A percentile compares a stretch with the other conserved stretches of the same genome.
Evolutionary conservation across 2,888 invertebrate species (phyloP).

Genomic region (Phengaris arion): DNA sequence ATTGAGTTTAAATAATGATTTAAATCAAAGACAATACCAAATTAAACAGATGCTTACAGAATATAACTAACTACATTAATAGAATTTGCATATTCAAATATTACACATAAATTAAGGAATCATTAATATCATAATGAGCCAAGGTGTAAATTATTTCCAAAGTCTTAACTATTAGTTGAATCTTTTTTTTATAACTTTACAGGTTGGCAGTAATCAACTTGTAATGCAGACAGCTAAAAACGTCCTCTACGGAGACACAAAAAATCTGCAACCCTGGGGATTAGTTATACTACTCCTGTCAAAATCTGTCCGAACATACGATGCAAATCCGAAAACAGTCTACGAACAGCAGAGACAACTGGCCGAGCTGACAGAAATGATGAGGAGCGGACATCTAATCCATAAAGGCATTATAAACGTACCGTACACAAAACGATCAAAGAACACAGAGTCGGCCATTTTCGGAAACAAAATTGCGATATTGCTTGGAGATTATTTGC

Average conservation of each 20-base stretch:
- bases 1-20: neutral
- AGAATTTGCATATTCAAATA: neutral
- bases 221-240: conserved; percentile 91
- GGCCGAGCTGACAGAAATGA: conserved; percentile 90
- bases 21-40: neutral
- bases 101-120: neutral
- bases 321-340: conserved; percentile 80
- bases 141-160: neutral
- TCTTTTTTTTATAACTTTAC: conserved; percentile 30
- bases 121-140: neutral
- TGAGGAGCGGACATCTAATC: conserved; percentile 89
- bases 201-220: conserved; percentile 91
- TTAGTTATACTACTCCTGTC: conserved; percentile 90
- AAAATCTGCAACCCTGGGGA: conserved; percentile 92
- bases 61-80: neutral
- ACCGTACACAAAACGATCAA: conserved; percentile 74
- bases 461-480: conserved; percentile 94
- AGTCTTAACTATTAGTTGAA: neutral
- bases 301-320: conserved; percentile 84
- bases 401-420: conserved; percentile 82
- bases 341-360: conserved; percentile 71
- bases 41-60: neutral
- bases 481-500: conserved; percentile 89
- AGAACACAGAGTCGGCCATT: conserved; percentile 85
- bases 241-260: conserved; percentile 89